phyloP scores from a whole-genome alignment of 2,888 invertebrate genomes.

The Eretmocerus hayati region DNA sequence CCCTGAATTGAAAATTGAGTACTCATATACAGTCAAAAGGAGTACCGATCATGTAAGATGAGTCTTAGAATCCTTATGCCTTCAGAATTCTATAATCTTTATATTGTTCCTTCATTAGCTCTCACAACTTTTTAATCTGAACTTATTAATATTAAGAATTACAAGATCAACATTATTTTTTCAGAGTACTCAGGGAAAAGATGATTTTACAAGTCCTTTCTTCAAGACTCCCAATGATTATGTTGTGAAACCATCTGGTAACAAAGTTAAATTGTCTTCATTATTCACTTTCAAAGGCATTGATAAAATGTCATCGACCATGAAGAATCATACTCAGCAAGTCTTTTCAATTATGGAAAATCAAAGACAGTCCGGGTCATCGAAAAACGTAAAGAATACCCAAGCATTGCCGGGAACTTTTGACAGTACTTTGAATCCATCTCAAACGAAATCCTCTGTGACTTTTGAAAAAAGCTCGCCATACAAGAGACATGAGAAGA shows the following conservation, averaged over 20 bases:
- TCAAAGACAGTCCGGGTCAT: background rate
- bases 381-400: no score
- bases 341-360: conserved; percentile 8
- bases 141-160: no score
- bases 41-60: conserved; percentile 5
- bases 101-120: no score
- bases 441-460: background rate
- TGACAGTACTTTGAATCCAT: background rate
- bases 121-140: background rate
- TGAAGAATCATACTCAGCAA: conserved; percentile 6
- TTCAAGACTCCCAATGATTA: conserved; percentile 3
- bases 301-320: conserved; percentile 3
- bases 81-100: no score
- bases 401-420: no score
- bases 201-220: conserved; percentile 2
- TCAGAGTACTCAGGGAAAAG: conserved; percentile 1
- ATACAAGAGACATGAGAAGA: background rate
- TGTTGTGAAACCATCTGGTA: background rate
- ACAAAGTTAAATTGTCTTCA: conserved; percentile 6
- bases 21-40: conserved; percentile 3
- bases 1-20: conserved; percentile 9
- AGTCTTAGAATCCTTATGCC: no score
- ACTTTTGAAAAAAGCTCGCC: no score
- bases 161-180: conserved; percentile 5
- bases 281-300: conserved; percentile 1